These are phyloP conservation scores for Sylvilagus bachmani DNA, from an alignment of 2,113 vertebrate genomes.

Conservation along the genomic window DNA sequence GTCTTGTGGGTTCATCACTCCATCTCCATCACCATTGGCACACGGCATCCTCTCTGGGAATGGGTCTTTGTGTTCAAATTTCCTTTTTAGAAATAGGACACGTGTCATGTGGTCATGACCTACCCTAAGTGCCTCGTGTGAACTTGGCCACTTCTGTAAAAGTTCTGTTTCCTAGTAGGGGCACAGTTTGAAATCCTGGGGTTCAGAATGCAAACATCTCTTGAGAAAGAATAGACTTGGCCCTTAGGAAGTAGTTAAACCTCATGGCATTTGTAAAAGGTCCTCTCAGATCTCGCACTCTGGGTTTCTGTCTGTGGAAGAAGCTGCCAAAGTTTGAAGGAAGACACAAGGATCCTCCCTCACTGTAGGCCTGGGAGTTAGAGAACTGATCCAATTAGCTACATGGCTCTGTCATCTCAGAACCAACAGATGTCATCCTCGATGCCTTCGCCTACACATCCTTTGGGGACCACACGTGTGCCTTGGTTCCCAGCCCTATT, in stretches of 20 bases:
- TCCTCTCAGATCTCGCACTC: neutral
- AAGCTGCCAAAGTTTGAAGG: neutral
- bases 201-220: neutral
- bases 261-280: neutral
- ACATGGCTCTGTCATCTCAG: neutral
- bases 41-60: neutral
- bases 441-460: neutral
- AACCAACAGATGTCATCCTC: neutral
- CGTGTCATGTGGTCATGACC: neutral
- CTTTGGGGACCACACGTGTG: neutral
- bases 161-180: neutral
- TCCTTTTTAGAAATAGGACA: neutral
- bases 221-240: neutral
- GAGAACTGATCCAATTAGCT: neutral
- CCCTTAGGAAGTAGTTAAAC: neutral
- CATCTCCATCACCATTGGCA: neutral
- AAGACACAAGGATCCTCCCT: neutral
- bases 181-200: neutral
- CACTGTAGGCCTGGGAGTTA: neutral
- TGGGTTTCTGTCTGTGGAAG: neutral
- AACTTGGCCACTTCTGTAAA: neutral
- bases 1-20: no score
- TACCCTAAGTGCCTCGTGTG: neutral
- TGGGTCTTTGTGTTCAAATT: neutral
- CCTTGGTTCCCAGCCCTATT: neutral